Base-by-base conservation (phyloP, 2,888 invertebrate species). In the Adineta ricciae region DNA sequence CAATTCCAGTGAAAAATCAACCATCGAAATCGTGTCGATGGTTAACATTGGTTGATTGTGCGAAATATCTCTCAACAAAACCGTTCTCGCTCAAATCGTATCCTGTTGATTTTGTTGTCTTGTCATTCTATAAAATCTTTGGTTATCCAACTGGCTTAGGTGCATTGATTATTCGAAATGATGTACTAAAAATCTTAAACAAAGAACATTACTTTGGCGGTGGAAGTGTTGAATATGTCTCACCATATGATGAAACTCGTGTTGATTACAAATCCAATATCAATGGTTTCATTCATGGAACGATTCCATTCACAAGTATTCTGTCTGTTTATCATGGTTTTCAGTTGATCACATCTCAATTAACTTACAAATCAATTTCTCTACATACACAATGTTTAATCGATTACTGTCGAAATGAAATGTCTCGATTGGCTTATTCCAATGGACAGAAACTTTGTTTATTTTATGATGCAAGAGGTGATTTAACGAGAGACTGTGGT, bases 111-210 rank as follows among this genome's bases (percentile, higher is more conserved):
- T 98, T 96, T 92, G 93, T 97, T 0, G 93, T 93, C 85, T 86
- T 98, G 32, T 97, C 97, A 0, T 98, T 98, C 92, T 98, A 98
- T 91, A 98, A 97, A 92, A 94, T 98, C 88, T 97, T 98, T 92
- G 94, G 94, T 36, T 97, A 94, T 90, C 98, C 98, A 1, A 97
- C 97, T 84, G 98, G 98, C 4, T 91, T 97, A 32, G 98, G 90
- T 89, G 88, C 84, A 36, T 84, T 86, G 41, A 64, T 86, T 24
- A 49, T 84, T 50, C 46, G 73, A n/a, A 84, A 83, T 54, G 54
- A 49, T 83, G 19, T 72, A 21, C 38, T 54, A 16, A 56, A 90
- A 97, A 50, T 96, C 95, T 21, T 90, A 97, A 36, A 89, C 97
- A 85, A 94, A 97, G 0, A 93, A 92, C 88, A 90, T 84, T 97